phyloP scores from a whole-genome alignment of 2,113 vertebrate genomes.

The Crotalus tigris region DNA sequence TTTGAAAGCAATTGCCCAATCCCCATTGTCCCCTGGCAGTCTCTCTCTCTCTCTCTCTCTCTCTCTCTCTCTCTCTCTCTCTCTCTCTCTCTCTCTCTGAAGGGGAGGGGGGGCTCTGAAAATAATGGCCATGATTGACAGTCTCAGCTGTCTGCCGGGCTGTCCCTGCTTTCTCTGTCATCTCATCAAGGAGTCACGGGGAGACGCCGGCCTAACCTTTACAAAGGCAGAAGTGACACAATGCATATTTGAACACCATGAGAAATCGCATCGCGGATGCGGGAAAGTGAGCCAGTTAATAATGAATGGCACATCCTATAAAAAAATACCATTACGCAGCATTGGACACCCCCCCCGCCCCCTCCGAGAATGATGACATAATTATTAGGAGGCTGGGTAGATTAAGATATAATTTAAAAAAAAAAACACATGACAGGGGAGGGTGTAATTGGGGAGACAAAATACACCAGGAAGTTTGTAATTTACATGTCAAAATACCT shows the following conservation, averaged over 20 bases:
- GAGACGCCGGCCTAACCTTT: slow-evolving; percentile 63
- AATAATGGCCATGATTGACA: slow-evolving; percentile 57
- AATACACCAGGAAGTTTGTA: slow-evolving; percentile 82
- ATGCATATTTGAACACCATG: slow-evolving; percentile 73
- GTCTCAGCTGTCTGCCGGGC: slow-evolving; percentile 57
- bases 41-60: neutral
- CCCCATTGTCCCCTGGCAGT: neutral
- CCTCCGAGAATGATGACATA: slow-evolving; percentile 80
- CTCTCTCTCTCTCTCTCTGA: neutral
- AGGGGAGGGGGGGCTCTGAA: slow-evolving; percentile 31
- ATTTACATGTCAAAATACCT: slow-evolving; percentile 85
- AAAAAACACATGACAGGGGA: slow-evolving; percentile 74
- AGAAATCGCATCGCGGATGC: slow-evolving; percentile 71
- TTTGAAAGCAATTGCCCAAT: slow-evolving; percentile 48
- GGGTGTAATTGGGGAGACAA: slow-evolving; percentile 81
- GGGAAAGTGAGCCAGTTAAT: slow-evolving; percentile 75
- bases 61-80: neutral
- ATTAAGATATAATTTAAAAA: slow-evolving; percentile 84
- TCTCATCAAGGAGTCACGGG: slow-evolving; percentile 59
- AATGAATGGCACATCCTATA: slow-evolving; percentile 79
- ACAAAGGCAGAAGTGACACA: slow-evolving; percentile 70
- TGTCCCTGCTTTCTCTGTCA: slow-evolving; percentile 40
- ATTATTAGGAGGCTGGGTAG: slow-evolving; percentile 79
- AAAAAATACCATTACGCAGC: slow-evolving; percentile 75
- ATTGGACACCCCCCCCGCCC: slow-evolving; percentile 41